Evolutionary conservation across 2,797 vertebrate species (phyloP).

Genomic region (Rhadinocentrus ornatus): DNA sequence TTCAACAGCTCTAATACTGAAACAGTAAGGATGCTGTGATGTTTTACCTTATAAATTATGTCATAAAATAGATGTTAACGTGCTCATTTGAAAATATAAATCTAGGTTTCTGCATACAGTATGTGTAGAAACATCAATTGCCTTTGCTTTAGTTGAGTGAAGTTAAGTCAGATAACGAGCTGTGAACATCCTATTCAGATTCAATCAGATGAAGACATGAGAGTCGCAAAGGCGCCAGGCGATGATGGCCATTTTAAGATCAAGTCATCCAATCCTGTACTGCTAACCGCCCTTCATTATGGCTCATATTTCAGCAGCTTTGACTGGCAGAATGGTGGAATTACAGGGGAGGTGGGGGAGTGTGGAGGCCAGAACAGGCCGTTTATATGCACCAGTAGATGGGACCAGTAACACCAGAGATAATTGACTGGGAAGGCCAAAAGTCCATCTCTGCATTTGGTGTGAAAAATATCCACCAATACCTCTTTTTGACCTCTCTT

Average conservation of each 20-base stretch:
- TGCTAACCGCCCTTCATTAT: constrained; percentile 52
- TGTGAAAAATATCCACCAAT: too few relatives aligned
- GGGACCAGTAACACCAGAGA: constrained; percentile 6
- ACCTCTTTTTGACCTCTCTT: neutral
- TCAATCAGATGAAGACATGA: neutral
- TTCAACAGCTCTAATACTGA: neutral
- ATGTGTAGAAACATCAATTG: neutral
- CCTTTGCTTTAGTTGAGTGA: neutral
- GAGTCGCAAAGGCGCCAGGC: constrained; percentile 22
- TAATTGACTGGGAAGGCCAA: neutral
- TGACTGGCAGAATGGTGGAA: constrained; percentile 72
- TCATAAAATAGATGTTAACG: neutral
- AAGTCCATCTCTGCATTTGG: neutral
- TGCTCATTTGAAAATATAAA: neutral
- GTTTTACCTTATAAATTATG: neutral
- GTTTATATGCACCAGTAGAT: constrained; percentile 39
- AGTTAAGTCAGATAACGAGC: neutral
- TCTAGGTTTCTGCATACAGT: too few relatives aligned
- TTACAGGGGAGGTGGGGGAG: constrained; percentile 43
- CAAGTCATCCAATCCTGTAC: constrained; percentile 51
- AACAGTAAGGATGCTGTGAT: neutral
- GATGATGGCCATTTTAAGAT: constrained; percentile 43
- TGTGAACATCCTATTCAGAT: constrained; percentile 3
- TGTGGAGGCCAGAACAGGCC: constrained; percentile 20
- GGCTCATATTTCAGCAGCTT: constrained; percentile 61